phyloP scores from a whole-genome alignment of 1,140 invertebrate genomes.

The Diachasma alloeum region DNA sequence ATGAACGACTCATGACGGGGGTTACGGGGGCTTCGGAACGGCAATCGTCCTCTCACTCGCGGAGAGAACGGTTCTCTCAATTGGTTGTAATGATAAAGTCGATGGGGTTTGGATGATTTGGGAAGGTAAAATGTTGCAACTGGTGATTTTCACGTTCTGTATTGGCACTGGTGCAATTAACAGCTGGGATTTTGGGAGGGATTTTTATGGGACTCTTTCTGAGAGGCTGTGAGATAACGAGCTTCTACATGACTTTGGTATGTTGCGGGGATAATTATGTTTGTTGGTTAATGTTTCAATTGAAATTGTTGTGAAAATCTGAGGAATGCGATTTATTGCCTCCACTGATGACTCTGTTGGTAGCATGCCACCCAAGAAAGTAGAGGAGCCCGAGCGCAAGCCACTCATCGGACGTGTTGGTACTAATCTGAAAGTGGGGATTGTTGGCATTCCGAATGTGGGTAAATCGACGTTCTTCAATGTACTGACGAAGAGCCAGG shows the following conservation, averaged over 20 bases:
- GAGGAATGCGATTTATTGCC: not conserved
- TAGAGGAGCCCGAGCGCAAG: constrained; percentile 85
- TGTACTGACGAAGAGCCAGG: constrained; percentile 95
- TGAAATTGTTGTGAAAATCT: not conserved
- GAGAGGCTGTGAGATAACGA: not conserved
- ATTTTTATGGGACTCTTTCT: not conserved
- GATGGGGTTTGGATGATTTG: constrained; percentile 12
- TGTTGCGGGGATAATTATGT: not conserved
- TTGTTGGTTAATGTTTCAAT: not conserved
- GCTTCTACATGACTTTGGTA: not conserved
- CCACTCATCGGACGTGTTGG: constrained; percentile 96
- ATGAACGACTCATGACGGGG: not conserved
- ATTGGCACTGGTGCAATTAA: not conserved
- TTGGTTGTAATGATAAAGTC: constrained; percentile 42
- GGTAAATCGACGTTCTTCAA: constrained; percentile 99
- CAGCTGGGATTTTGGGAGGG: not conserved
- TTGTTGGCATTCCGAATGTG: constrained; percentile 96
- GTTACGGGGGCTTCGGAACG: not conserved
- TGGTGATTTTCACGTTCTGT: not conserved
- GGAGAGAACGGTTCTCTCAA: constrained; percentile 42
- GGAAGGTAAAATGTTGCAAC: not conserved
- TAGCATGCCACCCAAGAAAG: constrained; percentile 95
- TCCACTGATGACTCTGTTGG: constrained; percentile 20
- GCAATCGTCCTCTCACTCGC: not conserved
- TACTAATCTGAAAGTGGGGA: constrained; percentile 96